Base-by-base conservation (phyloP, 37 sponge, comb jelly and placozoan genomes). In the Petrosia ficiformis region DNA sequence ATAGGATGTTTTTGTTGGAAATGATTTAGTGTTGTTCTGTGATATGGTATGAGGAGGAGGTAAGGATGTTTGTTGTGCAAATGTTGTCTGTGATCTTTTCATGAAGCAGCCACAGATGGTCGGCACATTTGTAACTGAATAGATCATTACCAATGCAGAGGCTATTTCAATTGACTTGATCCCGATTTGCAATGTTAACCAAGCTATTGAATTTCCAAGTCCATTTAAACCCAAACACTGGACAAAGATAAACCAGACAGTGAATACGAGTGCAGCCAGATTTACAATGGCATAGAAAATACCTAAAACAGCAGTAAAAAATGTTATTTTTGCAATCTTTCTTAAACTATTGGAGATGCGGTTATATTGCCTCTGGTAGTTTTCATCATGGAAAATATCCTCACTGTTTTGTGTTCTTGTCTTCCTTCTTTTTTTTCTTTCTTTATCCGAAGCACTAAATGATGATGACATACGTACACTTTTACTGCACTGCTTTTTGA, bases 271-370 rank as follows among this genome's bases (percentile, higher is more conserved):
- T 3, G 26, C 57, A 22, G 42, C 77, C 2, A 40, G 65, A 61
- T 54, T 65, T 16, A 80, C 59, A 6, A 42, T 34, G 6, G 86
- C 78, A 41, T 85, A 85, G 19, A 73, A 1, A 1, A 78, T 68
- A 14, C 72, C 77, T 11, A 80, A 32, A 2, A 74, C 19, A 0
- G 81, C 80, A 22, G 77, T 73, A 0, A 61, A 43, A 37, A 75
- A 86, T 4, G 81, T 76, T n/a, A 86, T 75, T 44, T 60, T 68
- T 2, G 87, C 52, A 0, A 86, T 73, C 35, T 86, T 86, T 3
- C 76, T 70, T 26, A 67, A 1, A 34, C 74, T 67, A 4, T 29
- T 58, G 1, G 39, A 1, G 14, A 44, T 65, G 1, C 36, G 36
- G 31, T 48, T 68, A 2, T 56, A 57, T 2, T 70, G 79, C 4